Evolutionary conservation across 2,888 invertebrate species (phyloP).

Genomic region (Sipha maydis): DNA sequence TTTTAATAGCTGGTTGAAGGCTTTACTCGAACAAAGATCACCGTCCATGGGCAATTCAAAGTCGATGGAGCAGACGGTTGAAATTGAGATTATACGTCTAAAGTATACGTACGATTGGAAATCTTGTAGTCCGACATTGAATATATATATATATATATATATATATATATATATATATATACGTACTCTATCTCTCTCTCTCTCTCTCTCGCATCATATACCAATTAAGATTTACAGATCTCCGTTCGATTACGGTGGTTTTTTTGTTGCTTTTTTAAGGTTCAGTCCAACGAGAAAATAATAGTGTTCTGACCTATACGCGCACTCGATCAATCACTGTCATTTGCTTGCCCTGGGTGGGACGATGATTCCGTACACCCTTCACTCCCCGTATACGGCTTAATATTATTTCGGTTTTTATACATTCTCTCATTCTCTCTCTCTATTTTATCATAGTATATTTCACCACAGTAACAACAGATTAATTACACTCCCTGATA

Average conservation of each 20-base stretch:
- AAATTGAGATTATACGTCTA: no score
- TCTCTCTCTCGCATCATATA: background rate
- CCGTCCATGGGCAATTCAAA: no score
- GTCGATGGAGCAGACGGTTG: no score
- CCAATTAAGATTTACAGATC: background rate
- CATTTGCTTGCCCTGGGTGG: constrained; percentile 14
- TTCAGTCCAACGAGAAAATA: constrained; percentile 41
- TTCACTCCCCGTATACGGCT: background rate
- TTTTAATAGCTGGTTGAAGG: no score
- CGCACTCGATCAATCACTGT: constrained; percentile 36
- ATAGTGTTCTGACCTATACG: constrained; percentile 26
- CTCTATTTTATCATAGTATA: background rate
- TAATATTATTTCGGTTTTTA: constrained; percentile 20
- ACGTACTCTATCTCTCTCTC: no score
- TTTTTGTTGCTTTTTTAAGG: constrained; percentile 14
- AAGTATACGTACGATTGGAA: no score
- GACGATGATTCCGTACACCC: constrained; percentile 5
- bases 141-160: no score
- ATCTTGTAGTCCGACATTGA: no score
- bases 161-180: no score
- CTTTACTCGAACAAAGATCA: no score
- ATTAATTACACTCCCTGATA: constrained; percentile 8
- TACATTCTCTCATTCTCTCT: background rate
- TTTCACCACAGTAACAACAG: constrained; percentile 14
- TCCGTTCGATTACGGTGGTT: background rate